A percentile compares a stretch with the other conserved stretches of the same genome.
Evolutionary conservation across 2,113 vertebrate genomes (phyloP).

Genomic region (Erinaceus europaeus): DNA sequence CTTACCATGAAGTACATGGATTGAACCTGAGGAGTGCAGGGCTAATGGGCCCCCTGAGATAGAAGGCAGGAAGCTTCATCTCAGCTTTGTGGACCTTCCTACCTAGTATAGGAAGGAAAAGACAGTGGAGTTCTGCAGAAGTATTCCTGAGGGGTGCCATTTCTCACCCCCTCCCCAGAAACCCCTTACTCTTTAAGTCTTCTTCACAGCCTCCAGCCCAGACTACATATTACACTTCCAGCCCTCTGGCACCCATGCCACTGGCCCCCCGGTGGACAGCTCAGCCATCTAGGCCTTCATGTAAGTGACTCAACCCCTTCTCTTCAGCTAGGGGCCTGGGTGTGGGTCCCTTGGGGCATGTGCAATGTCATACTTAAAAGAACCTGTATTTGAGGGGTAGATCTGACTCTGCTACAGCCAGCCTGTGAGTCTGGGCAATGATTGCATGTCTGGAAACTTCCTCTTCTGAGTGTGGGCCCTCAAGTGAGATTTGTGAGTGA

Average conservation of each 20-base stretch:
- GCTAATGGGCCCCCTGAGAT: background rate
- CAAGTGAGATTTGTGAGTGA: background rate
- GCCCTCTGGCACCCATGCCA: conserved; percentile 81
- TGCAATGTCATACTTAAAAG: too few species aligned
- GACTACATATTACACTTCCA: conserved; percentile 86
- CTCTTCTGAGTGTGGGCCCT: background rate
- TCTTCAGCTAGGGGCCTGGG: rapidly evolving
- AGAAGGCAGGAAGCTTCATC: background rate
- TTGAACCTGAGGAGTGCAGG: background rate
- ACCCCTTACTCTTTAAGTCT: background rate
- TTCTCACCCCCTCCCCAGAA: background rate
- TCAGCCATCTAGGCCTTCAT: conserved; percentile 84
- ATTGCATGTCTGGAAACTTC: background rate
- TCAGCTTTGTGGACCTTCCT: background rate
- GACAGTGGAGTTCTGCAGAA: background rate
- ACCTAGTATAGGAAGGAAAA: background rate
- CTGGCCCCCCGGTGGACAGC: conserved; percentile 87
- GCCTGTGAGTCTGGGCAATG: background rate
- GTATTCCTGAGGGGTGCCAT: background rate
- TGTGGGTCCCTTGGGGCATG: background rate
- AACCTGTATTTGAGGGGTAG: too few species aligned
- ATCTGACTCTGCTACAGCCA: background rate
- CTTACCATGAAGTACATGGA: background rate
- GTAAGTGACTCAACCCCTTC: conserved; percentile 79
- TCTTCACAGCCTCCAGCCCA: conserved; percentile 85